phyloP scores from a whole-genome alignment of 2,113 vertebrate species.

The Marmota monax region DNA sequence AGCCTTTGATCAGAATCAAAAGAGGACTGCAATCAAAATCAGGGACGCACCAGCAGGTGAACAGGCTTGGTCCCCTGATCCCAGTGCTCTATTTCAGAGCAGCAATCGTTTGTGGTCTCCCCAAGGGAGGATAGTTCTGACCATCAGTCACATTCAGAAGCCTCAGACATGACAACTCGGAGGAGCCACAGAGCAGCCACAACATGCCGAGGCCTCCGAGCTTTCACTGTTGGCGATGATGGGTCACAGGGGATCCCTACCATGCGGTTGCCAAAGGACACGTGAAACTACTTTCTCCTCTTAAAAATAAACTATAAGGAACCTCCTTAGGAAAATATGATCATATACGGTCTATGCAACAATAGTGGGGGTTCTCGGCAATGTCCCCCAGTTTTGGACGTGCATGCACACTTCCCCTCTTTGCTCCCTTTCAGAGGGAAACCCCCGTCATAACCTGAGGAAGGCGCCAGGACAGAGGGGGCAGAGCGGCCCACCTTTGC shows the following conservation, averaged over 20 bases:
- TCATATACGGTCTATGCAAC: neutral
- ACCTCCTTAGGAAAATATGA: neutral
- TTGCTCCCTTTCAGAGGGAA: neutral
- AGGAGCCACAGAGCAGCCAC: neutral
- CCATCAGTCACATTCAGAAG: neutral
- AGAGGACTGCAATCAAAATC: neutral
- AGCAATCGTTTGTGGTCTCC: neutral
- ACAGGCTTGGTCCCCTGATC: neutral
- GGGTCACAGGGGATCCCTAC: neutral
- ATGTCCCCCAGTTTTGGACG: neutral
- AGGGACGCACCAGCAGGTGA: too few species aligned
- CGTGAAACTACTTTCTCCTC: neutral
- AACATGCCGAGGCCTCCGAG: neutral
- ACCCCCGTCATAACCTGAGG: neutral
- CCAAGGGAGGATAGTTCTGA: too few species aligned
- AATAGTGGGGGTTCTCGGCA: neutral
- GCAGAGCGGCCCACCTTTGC: conserved; percentile 92
- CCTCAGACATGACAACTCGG: neutral
- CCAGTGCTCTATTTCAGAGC: neutral
- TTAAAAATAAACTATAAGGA: neutral
- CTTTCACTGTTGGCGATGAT: neutral
- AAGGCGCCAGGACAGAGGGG: neutral
- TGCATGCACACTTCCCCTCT: too few species aligned
- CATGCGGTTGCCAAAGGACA: neutral
- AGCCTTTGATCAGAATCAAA: neutral